Conservation (phyloP, 2,888 invertebrate species). For the Physocephala rufipes region DNA sequence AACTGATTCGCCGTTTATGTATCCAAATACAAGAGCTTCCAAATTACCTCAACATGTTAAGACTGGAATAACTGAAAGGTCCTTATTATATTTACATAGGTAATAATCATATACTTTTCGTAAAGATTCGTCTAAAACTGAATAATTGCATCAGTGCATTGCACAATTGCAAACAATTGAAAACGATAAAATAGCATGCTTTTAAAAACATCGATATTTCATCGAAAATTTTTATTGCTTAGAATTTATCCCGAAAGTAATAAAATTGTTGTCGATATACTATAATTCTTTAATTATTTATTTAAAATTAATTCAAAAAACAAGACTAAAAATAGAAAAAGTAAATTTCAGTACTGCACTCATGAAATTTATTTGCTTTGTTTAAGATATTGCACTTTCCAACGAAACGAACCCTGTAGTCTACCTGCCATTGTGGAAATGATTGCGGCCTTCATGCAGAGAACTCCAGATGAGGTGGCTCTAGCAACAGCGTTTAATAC, state of each 20-base stretch:
- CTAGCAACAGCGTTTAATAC: conserved; percentile 92
- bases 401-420: conserved; percentile 95
- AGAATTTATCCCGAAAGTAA: too few relatives aligned
- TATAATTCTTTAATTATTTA: too few relatives aligned
- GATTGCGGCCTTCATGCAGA: conserved; percentile 90
- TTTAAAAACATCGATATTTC: too few relatives aligned
- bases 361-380: background rate
- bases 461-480: conserved; percentile 88
- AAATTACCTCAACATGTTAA: conserved; percentile 89
- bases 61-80: conserved; percentile 86
- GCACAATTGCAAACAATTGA: too few relatives aligned
- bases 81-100: conserved; percentile 66
- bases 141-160: too few relatives aligned
- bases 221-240: too few relatives aligned
- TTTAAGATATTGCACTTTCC: conserved; percentile 87
- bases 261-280: too few relatives aligned
- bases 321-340: too few relatives aligned
- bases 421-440: conserved; percentile 92
- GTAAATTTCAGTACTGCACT: background rate
- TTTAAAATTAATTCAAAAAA: too few relatives aligned
- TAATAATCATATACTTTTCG: conserved; percentile 43
- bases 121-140: too few relatives aligned
- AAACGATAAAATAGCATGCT: too few relatives aligned
- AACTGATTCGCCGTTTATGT: conserved; percentile 96
- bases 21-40: conserved; percentile 91